Evolutionary conservation across 2,888 invertebrate genomes (phyloP).

Genomic region (Callyntrura sp.): DNA sequence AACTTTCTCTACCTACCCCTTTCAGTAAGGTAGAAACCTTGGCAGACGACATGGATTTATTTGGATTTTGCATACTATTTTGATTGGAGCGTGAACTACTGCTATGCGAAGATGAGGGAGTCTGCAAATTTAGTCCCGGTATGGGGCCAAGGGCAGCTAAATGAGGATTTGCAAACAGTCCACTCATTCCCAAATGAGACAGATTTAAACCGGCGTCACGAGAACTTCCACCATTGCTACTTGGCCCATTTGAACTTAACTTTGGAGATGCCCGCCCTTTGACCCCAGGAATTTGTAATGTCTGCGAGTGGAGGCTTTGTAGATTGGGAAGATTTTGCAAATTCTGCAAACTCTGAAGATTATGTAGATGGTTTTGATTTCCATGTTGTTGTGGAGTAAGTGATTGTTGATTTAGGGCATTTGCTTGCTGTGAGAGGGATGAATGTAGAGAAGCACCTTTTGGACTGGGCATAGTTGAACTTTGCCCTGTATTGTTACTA

Average conservation of each 20-base stretch:
- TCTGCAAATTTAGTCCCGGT: constrained; percentile 78
- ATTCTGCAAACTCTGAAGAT: constrained; percentile 81
- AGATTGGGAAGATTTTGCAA: constrained; percentile 77
- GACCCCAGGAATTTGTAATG: constrained; percentile 78
- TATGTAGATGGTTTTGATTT: constrained; percentile 79
- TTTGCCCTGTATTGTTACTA: constrained; percentile 83
- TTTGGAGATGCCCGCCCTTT: constrained; percentile 83
- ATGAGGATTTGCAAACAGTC: constrained; percentile 81
- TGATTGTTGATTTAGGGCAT: constrained; percentile 74
- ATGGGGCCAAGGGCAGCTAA: constrained; percentile 84
- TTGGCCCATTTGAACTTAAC: constrained; percentile 74
- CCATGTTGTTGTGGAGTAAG: constrained; percentile 73
- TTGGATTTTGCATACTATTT: constrained; percentile 80
- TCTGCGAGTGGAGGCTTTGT: constrained; percentile 76
- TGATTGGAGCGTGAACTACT: constrained; percentile 74
- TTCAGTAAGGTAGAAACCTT: constrained; percentile 86
- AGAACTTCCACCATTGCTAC: constrained; percentile 68
- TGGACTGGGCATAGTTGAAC: constrained; percentile 75
- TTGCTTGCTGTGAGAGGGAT: constrained; percentile 72
- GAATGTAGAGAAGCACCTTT: constrained; percentile 81
- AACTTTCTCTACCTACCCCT: constrained; percentile 84
- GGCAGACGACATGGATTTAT: constrained; percentile 83
- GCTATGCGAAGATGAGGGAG: constrained; percentile 72
- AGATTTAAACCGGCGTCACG: constrained; percentile 77
- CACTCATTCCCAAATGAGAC: constrained; percentile 81